Percentiles rank a stretch among this genome's conserved stretches.
These are phyloP conservation scores for Erethizon dorsatum DNA, from an alignment of 2,797 vertebrate species.

Conservation along the genomic window DNA sequence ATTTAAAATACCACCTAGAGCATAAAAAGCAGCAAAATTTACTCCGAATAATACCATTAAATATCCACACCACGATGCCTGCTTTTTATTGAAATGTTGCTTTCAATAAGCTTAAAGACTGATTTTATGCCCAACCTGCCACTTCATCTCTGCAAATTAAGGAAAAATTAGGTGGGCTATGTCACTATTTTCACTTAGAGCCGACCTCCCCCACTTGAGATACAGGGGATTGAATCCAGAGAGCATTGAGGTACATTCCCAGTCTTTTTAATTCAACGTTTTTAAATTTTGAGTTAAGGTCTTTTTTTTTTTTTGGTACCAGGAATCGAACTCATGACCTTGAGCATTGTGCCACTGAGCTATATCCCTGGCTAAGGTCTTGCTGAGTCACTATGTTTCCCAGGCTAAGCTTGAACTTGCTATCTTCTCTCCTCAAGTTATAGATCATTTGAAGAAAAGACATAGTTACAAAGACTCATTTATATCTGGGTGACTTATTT, in stretches of 20 bases:
- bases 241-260: neutral
- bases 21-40: neutral
- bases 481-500: neutral
- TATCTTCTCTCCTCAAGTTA: neutral
- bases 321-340: no score
- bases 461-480: neutral
- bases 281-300: neutral
- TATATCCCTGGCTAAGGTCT: neutral
- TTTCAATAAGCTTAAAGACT: neutral
- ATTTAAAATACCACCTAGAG: neutral
- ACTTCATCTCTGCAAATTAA: neutral
- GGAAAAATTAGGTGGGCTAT: neutral
- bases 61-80: neutral
- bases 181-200: neutral
- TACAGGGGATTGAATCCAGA: neutral
- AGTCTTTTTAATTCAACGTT: neutral
- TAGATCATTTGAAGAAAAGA: neutral
- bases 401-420: neutral
- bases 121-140: neutral
- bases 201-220: neutral
- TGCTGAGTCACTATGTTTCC: neutral
- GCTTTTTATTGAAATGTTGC: conserved; percentile 7
- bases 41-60: neutral
- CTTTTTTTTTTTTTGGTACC: no score
- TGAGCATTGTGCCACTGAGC: no score